Evolutionary conservation across 2,797 vertebrate genomes (phyloP).

Genomic region (Chloroceryle inda): DNA sequence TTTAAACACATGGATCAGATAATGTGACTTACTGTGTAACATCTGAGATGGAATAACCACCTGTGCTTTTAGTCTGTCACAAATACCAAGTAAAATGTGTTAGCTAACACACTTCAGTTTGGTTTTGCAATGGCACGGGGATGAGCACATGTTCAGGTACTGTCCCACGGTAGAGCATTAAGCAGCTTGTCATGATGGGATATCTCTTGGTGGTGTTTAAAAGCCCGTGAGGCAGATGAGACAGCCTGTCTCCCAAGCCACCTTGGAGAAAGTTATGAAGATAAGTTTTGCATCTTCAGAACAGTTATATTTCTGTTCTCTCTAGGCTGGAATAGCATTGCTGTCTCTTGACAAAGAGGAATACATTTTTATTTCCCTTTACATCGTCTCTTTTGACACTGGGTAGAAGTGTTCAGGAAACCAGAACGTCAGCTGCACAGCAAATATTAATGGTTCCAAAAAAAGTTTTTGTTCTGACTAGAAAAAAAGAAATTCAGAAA

Average conservation of each 20-base stretch:
- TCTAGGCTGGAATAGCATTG: background rate
- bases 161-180: background rate
- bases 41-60: slow-evolving; percentile 7
- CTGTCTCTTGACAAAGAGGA: background rate
- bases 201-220: slow-evolving; percentile 7
- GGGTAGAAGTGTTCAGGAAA: background rate
- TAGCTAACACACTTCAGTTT: background rate
- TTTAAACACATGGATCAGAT: background rate
- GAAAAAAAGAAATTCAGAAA: background rate
- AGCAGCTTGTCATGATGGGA: background rate
- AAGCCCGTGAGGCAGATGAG: background rate
- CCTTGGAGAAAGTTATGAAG: background rate
- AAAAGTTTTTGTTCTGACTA: background rate
- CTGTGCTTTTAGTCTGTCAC: background rate
- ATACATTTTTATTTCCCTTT: background rate
- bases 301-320: background rate
- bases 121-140: background rate
- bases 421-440: background rate
- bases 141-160: fast-evolving
- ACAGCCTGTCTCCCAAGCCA: background rate
- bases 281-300: background rate
- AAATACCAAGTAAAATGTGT: background rate
- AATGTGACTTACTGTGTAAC: background rate
- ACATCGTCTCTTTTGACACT: background rate
- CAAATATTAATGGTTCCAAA: background rate